Conservation (phyloP, 2,113 vertebrate species). For the Prinia subflava region DNA sequence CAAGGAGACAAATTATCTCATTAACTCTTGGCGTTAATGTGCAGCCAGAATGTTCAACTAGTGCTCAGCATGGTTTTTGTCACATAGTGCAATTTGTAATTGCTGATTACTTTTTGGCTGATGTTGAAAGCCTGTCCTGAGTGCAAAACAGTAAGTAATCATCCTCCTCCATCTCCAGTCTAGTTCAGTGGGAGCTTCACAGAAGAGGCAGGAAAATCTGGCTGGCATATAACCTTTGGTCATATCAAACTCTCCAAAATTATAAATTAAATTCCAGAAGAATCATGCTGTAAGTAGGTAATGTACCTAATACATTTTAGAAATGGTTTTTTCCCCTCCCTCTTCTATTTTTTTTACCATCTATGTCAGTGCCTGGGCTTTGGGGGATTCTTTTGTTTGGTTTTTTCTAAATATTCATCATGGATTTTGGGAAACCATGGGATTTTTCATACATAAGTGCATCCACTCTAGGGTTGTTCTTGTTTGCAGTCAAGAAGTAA, state of each 20-base stretch:
- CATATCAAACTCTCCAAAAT: background rate
- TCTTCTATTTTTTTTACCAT: background rate
- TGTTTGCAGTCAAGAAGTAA: background rate
- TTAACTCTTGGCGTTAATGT: background rate
- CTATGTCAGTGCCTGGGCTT: background rate
- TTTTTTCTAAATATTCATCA: background rate
- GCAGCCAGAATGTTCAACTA: background rate
- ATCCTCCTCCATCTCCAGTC: background rate
- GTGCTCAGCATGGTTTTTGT: background rate
- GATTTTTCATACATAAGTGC: background rate
- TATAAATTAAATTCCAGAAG: background rate
- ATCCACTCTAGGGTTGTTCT: background rate
- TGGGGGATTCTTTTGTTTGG: too few relatives aligned
- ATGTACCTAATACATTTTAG: background rate
- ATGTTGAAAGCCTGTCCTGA: slow-evolving; percentile 17
- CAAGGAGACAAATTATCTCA: background rate
- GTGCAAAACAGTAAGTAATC: background rate
- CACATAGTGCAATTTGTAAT: background rate
- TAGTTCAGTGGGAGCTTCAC: background rate
- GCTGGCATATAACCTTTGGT: background rate
- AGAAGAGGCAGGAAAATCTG: background rate
- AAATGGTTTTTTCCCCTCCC: background rate
- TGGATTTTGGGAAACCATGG: background rate
- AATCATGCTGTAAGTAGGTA: background rate
- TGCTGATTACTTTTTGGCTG: slow-evolving; percentile 2